Evolutionary conservation across 2,113 vertebrate genomes (phyloP).

Genomic region (Meriones unguiculatus): DNA sequence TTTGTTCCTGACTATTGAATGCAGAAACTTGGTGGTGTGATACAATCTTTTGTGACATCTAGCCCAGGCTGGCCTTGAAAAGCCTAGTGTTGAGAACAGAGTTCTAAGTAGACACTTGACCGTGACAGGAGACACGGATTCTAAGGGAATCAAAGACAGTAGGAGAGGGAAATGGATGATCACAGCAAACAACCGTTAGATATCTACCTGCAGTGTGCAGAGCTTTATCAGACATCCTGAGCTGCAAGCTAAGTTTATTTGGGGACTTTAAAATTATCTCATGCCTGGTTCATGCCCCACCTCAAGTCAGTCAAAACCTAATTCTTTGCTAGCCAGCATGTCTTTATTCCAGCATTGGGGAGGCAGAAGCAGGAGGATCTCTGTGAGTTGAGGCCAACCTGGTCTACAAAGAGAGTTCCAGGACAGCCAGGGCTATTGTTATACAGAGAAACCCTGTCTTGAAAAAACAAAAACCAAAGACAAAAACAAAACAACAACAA

Average conservation of each 20-base stretch:
- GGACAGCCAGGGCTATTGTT: no score
- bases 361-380: no score
- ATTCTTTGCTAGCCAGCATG: no score
- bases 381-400: no score
- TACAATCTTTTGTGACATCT: neutral
- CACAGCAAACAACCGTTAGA: neutral
- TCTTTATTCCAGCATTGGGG: no score
- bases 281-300: neutral
- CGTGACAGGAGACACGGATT: neutral
- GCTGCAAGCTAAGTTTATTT: constrained; percentile 35
- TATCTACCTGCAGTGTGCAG: neutral
- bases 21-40: neutral
- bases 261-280: neutral
- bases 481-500: no score
- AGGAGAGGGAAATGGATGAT: neutral
- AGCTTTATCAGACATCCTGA: neutral
- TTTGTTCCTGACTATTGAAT: constrained; percentile 43
- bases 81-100: neutral
- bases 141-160: neutral
- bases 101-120: neutral
- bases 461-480: no score
- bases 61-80: neutral
- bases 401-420: no score
- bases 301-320: constrained; percentile 23
- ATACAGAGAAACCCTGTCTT: no score